Evolutionary conservation across 1,140 invertebrate species (phyloP).

Genomic region (Anthonomus grandis): DNA sequence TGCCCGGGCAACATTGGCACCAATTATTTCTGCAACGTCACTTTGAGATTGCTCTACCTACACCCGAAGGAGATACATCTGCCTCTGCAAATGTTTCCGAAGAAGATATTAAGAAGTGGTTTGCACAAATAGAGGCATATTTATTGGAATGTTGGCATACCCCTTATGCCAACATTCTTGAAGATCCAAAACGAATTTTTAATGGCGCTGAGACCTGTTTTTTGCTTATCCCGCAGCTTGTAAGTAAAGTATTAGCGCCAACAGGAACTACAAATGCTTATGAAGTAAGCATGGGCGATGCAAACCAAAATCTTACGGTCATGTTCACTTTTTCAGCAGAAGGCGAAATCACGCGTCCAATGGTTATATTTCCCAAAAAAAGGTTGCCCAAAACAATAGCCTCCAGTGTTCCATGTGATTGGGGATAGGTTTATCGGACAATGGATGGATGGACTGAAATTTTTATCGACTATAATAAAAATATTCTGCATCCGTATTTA

Average conservation of each 20-base stretch:
- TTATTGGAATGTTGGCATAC: slow-evolving; percentile 13
- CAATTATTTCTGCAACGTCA: slow-evolving; percentile 11
- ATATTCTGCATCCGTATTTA: neutral
- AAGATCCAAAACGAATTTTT: slow-evolving; percentile 36
- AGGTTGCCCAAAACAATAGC: neutral
- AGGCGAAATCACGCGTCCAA: slow-evolving; percentile 6
- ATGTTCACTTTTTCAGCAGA: slow-evolving; percentile 8
- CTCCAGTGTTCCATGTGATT: neutral
- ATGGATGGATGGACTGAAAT: neutral
- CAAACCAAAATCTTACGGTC: slow-evolving; percentile 5
- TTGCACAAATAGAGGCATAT: slow-evolving; percentile 21
- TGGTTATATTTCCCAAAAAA: slow-evolving; percentile 13
- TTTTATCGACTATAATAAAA: neutral
- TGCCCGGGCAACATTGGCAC: slow-evolving; percentile 2
- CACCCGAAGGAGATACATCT: slow-evolving; percentile 34
- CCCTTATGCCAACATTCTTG: slow-evolving; percentile 33
- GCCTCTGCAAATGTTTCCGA: no score
- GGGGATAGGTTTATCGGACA: neutral
- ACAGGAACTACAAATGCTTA: slow-evolving; percentile 43
- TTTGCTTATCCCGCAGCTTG: slow-evolving; percentile 40
- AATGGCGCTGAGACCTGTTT: slow-evolving; percentile 48
- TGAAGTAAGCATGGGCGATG: slow-evolving; percentile 32
- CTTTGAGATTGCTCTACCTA: neutral
- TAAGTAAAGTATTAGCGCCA: slow-evolving; percentile 36
- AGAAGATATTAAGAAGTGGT: slow-evolving; percentile 38